Evolutionary conservation across 2,888 invertebrate genomes (phyloP).

Genomic region (Oligia fasciuncula): DNA sequence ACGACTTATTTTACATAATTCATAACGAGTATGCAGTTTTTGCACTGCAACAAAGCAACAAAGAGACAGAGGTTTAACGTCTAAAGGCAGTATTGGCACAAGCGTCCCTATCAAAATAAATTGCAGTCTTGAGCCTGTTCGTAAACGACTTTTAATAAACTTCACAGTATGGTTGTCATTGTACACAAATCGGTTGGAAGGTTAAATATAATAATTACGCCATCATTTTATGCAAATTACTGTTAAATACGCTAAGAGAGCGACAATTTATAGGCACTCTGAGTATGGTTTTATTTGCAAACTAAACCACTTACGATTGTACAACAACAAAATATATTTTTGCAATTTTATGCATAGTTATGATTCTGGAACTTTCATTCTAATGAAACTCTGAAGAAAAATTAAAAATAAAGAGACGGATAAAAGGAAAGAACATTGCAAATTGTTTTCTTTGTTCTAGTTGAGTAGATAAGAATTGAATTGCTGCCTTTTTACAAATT

Average conservation of each 20-base stretch:
- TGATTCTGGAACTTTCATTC: not conserved
- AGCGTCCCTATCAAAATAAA: constrained; percentile 58
- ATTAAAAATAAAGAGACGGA: constrained; percentile 30
- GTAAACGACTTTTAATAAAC: constrained; percentile 61
- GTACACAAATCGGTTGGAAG: constrained; percentile 56
- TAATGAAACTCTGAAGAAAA: constrained; percentile 19
- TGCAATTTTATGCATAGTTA: not conserved
- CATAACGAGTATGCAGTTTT: not conserved
- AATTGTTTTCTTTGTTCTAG: constrained; percentile 66
- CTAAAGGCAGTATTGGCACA: constrained; percentile 42
- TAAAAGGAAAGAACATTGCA: constrained; percentile 57
- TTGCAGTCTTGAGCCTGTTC: constrained; percentile 40
- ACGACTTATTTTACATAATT: not conserved
- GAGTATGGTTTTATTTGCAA: constrained; percentile 72
- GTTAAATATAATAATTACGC: constrained; percentile 52
- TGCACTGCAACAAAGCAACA: not conserved
- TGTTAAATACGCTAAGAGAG: constrained; percentile 73
- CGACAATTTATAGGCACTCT: constrained; percentile 69
- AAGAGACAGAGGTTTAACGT: constrained; percentile 27
- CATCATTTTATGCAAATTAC: constrained; percentile 70
- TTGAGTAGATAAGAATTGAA: constrained; percentile 45
- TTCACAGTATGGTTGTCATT: constrained; percentile 54
- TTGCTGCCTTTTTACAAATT: constrained; percentile 26
- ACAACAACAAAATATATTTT: not conserved
- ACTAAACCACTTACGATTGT: constrained; percentile 53